These are phyloP conservation scores for Leontocebus nigricollis DNA, from an alignment of 2,797 vertebrate species.

Conservation along the genomic window DNA sequence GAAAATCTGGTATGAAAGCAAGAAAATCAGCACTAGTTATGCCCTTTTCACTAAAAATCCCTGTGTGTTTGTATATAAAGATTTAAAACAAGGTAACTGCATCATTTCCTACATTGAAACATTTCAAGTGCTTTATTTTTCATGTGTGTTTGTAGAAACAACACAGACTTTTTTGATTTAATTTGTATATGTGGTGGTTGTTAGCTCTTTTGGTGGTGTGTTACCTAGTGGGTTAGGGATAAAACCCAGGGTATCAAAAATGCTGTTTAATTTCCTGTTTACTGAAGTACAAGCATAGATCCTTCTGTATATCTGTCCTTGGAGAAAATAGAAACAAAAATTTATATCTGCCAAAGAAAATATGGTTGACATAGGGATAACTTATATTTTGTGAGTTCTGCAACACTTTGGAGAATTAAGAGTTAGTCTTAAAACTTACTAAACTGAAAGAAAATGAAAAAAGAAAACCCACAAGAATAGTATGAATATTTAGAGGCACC, in stretches of 20 bases:
- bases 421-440: background rate
- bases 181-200: background rate
- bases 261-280: background rate
- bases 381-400: background rate
- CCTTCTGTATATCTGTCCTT: background rate
- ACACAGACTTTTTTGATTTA: background rate
- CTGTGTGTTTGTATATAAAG: background rate
- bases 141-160: background rate
- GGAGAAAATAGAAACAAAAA: background rate
- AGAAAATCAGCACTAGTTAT: background rate
- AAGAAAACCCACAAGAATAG: background rate
- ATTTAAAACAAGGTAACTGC: background rate
- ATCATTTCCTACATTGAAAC: background rate
- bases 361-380: background rate
- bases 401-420: background rate
- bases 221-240: background rate
- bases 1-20: background rate
- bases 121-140: background rate
- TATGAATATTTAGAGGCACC: slow-evolving; percentile 54
- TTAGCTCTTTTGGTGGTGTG: background rate
- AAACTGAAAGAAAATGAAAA: slow-evolving; percentile 54
- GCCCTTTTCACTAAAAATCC: background rate
- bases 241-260: background rate
- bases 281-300: background rate
- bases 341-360: slow-evolving; percentile 3